phyloP scores from a whole-genome alignment of 2,797 vertebrate species.

The Carcharodon carcharias region DNA sequence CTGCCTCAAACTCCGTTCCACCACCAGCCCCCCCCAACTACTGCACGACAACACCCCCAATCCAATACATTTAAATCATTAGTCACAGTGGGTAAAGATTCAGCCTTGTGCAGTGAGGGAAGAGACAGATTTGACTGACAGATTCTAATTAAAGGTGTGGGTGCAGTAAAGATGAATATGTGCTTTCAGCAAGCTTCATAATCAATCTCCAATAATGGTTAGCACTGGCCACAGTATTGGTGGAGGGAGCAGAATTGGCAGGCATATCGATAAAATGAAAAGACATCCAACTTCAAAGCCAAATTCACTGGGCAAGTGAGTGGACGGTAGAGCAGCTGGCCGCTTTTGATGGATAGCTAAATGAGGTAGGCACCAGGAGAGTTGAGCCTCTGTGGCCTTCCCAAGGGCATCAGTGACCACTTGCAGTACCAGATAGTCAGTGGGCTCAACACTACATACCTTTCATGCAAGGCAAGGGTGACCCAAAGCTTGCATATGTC shows the following conservation, averaged over 20 bases:
- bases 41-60: too few relatives aligned
- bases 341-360: not conserved
- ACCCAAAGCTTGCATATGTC: too few relatives aligned
- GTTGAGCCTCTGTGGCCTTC: not conserved
- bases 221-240: not conserved
- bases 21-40: too few relatives aligned
- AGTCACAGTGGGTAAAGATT: not conserved
- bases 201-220: not conserved
- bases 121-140: not conserved
- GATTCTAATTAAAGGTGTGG: not conserved
- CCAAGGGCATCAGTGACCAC: not conserved
- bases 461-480: too few relatives aligned
- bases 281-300: not conserved
- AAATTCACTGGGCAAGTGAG: not conserved
- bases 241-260: not conserved
- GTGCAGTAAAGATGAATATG: not conserved
- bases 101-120: not conserved
- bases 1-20: not conserved
- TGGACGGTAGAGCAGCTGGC: not conserved
- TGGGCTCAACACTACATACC: too few relatives aligned
- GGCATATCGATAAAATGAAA: not conserved
- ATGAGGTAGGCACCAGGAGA: not conserved
- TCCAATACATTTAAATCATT: not conserved
- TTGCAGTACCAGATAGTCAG: too few relatives aligned
- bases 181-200: not conserved